phyloP scores from a whole-genome alignment of 2,888 invertebrate genomes.

The Caenorhabditis sp. region DNA sequence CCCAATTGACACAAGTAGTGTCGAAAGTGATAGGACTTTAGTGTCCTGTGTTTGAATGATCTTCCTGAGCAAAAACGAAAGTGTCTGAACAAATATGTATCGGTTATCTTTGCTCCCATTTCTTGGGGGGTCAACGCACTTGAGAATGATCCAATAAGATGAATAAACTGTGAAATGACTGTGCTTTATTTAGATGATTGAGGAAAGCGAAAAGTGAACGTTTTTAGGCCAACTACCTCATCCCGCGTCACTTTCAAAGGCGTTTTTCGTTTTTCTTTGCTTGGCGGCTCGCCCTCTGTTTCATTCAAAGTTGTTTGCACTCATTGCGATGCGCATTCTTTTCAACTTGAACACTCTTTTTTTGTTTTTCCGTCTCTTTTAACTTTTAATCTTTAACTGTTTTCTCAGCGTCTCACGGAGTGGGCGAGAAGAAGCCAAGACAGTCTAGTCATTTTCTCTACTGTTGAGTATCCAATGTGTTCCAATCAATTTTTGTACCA shows the following conservation, averaged over 20 bases:
- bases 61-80: conserved; percentile 33
- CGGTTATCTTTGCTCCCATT: conserved; percentile 40
- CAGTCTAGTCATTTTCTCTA: conserved; percentile 25
- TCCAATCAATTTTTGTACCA: too few species aligned
- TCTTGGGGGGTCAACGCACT: conserved; percentile 30
- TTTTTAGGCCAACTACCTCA: conserved; percentile 58
- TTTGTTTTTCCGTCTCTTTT: conserved; percentile 27
- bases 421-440: conserved; percentile 20
- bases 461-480: background rate
- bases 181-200: background rate
- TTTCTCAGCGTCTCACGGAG: conserved; percentile 39
- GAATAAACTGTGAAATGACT: conserved; percentile 26
- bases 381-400: conserved; percentile 49
- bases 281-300: conserved; percentile 34
- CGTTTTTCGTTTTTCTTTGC: conserved; percentile 36
- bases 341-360: conserved; percentile 56
- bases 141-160: background rate
- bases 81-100: conserved; percentile 51
- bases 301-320: conserved; percentile 38
- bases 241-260: conserved; percentile 53
- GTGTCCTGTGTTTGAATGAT: conserved; percentile 53
- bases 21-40: conserved; percentile 52
- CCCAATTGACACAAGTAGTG: conserved; percentile 56
- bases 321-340: conserved; percentile 37
- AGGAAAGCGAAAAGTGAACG: conserved; percentile 32